Evolutionary conservation across 2,113 vertebrate genomes (phyloP).

Genomic region (Myodes glareolus): DNA sequence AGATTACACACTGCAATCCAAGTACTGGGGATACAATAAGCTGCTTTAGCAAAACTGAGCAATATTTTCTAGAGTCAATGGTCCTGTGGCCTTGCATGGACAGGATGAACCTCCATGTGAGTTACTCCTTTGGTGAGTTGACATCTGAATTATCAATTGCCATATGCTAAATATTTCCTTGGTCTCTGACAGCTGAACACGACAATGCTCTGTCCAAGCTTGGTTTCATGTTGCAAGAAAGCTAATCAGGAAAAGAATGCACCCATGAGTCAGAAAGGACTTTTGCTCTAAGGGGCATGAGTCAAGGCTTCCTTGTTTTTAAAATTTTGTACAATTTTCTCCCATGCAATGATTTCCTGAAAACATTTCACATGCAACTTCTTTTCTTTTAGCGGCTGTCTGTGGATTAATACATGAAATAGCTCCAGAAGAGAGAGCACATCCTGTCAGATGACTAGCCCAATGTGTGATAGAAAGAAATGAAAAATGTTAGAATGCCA

Average conservation of each 20-base stretch:
- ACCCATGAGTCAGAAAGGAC: slow-evolving; percentile 35
- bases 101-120: too few relatives aligned
- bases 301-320: slow-evolving; percentile 34
- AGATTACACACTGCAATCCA: too few relatives aligned
- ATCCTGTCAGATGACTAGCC: slow-evolving; percentile 73
- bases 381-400: slow-evolving; percentile 6
- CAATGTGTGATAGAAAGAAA: slow-evolving; percentile 71
- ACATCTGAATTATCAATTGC: too few relatives aligned
- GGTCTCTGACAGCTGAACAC: not conserved
- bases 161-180: too few relatives aligned
- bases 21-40: too few relatives aligned
- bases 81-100: too few relatives aligned
- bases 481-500: slow-evolving; percentile 67
- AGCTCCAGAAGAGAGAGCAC: slow-evolving; percentile 20
- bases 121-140: too few relatives aligned
- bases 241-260: slow-evolving; percentile 2
- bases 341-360: slow-evolving; percentile 13
- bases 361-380: slow-evolving; percentile 54
- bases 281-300: not conserved
- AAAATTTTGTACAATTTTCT: not conserved
- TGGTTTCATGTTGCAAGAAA: slow-evolving; percentile 23
- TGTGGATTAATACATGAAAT: slow-evolving; percentile 66
- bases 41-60: too few relatives aligned
- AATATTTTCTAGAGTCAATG: too few relatives aligned
- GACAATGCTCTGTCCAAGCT: not conserved